phyloP scores from a whole-genome alignment of 2,888 invertebrate genomes.

The Chrysodeixis includens region DNA sequence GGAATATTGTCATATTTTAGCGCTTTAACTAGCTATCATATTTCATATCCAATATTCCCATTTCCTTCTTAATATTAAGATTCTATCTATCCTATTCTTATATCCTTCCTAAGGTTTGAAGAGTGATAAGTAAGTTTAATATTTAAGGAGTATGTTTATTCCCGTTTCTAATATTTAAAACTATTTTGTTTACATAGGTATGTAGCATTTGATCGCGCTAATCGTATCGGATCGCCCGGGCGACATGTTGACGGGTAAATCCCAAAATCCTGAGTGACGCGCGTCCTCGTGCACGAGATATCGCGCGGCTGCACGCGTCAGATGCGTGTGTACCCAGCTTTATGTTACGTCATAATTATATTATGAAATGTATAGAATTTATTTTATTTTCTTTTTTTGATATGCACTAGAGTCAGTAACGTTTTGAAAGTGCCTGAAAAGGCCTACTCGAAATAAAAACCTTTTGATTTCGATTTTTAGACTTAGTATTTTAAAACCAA shows the following conservation, averaged over 20 bases:
- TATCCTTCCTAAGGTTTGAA: no score
- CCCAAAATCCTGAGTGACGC: conserved; percentile 78
- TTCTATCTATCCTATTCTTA: no score
- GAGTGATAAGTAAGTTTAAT: no score
- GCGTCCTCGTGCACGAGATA: conserved; percentile 61
- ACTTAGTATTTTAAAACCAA: no score
- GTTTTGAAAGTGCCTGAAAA: no score
- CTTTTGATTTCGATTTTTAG: no score
- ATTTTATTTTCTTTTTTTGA: no score
- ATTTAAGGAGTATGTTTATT: no score
- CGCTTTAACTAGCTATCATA: neutral
- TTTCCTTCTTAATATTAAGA: neutral
- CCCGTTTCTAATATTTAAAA: neutral
- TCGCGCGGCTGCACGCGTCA: conserved; percentile 53
- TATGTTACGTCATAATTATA: conserved; percentile 22
- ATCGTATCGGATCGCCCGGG: conserved; percentile 42
- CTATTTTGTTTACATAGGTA: conserved; percentile 9
- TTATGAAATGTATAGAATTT: neutral
- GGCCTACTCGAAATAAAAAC: no score
- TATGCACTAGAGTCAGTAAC: no score
- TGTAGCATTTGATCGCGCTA: conserved; percentile 41
- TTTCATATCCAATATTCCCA: neutral
- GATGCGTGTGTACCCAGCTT: conserved; percentile 53
- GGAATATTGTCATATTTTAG: conserved; percentile 3
- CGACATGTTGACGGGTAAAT: conserved; percentile 71